phyloP scores from a whole-genome alignment of 2,797 vertebrate species.

The Myotis planiceps region DNA sequence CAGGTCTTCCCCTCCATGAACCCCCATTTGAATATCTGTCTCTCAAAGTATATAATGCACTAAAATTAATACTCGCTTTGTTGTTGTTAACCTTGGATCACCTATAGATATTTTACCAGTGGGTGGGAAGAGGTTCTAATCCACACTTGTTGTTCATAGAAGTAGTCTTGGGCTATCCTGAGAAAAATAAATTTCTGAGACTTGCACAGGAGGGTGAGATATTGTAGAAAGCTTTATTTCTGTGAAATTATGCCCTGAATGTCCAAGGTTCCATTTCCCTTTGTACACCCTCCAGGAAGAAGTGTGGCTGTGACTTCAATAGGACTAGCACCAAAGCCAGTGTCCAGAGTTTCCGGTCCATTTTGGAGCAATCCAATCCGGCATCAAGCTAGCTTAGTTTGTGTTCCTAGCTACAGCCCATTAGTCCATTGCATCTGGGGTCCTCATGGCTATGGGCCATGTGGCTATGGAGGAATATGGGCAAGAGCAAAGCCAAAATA shows the following conservation, averaged over 20 bases:
- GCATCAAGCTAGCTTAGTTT: not conserved
- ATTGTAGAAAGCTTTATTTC: not conserved
- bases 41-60: not conserved
- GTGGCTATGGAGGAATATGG: not conserved
- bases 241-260: not conserved
- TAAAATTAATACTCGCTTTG: not conserved
- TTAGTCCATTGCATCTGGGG: not conserved
- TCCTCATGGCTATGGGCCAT: not conserved
- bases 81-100: not conserved
- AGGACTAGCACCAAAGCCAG: not conserved
- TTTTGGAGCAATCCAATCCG: not conserved
- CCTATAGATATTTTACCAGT: not conserved
- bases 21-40: not conserved
- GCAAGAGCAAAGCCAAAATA: not conserved
- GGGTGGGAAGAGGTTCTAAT: not conserved
- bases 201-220: not conserved
- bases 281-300: not conserved
- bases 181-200: not conserved
- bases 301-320: not conserved
- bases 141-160: not conserved
- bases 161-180: not conserved
- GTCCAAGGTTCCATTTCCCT: not conserved
- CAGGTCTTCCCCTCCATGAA: accelerated
- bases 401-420: not conserved
- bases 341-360: not conserved